Evolutionary conservation across 2,113 vertebrate genomes (phyloP).

Genomic region (Guaruba guarouba): DNA sequence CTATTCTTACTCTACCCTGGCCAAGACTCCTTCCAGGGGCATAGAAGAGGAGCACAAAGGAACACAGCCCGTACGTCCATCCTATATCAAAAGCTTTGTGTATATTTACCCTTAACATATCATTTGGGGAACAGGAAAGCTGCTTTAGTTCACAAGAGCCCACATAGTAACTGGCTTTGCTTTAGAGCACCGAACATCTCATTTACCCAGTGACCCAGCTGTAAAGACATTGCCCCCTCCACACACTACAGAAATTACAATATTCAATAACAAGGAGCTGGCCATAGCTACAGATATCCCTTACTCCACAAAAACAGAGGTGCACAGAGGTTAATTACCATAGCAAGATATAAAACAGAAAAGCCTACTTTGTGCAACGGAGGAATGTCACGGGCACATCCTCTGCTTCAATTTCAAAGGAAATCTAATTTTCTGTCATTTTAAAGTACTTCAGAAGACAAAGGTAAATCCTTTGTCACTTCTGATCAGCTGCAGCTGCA

Average conservation of each 20-base stretch:
- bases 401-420: not conserved
- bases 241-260: not conserved
- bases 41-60: not conserved
- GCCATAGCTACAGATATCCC: not conserved
- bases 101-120: not conserved
- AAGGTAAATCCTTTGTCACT: not conserved
- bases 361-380: not conserved
- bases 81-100: not conserved
- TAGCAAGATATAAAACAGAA: not conserved
- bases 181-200: not conserved
- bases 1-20: not conserved
- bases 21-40: not conserved
- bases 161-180: not conserved
- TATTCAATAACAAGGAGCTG: not conserved
- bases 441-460: not conserved
- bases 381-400: not conserved
- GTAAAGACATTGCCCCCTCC: not conserved
- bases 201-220: not conserved
- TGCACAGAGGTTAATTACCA: not conserved
- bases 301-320: not conserved
- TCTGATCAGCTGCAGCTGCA: not conserved
- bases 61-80: not conserved
- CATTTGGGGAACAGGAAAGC: not conserved
- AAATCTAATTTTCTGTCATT: not conserved
- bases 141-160: rapidly evolving